Base-by-base conservation (phyloP, 1,140 invertebrate genomes). In the Littorina saxatilis region DNA sequence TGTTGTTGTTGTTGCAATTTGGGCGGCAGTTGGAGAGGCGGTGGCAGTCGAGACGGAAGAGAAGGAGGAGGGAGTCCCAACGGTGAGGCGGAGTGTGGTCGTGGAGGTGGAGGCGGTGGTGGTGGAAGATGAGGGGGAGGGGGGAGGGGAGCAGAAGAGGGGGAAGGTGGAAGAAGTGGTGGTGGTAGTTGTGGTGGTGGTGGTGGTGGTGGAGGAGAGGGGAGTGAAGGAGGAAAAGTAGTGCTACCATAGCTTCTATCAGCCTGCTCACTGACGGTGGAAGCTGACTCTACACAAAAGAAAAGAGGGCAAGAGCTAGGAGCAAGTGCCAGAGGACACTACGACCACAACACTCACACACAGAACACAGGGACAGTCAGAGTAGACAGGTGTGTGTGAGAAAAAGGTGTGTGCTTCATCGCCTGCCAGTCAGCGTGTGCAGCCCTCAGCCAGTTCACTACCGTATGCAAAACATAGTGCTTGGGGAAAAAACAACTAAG, bases 121-220 rank as follows among this genome's bases (percentile, higher is more conserved):
- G 86, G 66, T 79, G 82, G 79, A 82, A 83, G 75, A 75, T 82
- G 72, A 76, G 84, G 70, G 43, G 52, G 75, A 37, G 17, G 32
- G 39, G 43, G 23, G 29, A 29, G 40, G 52, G 74, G 35, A 70
- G n/a, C 27, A 9, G 63, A 52, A 11, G 47, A 11, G 20, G 52
- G 11, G 37, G 39, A 7, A 40, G 50, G 29, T 2, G 50, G 27
- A 11, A 35, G 23, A 7, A 35, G 68, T 81, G 84, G 74, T 82
- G 81, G 78, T 79, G 81, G 82, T 83, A 83, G 76, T 78, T 81
- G 80, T 88, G 85, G 74, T 81, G 85, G 82, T 58, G 86, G 79
- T 84, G 76, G 81, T 77, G 85, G 82, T 72, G 83, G 77, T 77
- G 82, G 82, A 40, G 72, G 80, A 39, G 83, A 76, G 78, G 74